Evolutionary conservation across 2,113 vertebrate genomes (phyloP), one percentile per base, ranked within the genome.

Genomic region (Podiceps cristatus): DNA sequence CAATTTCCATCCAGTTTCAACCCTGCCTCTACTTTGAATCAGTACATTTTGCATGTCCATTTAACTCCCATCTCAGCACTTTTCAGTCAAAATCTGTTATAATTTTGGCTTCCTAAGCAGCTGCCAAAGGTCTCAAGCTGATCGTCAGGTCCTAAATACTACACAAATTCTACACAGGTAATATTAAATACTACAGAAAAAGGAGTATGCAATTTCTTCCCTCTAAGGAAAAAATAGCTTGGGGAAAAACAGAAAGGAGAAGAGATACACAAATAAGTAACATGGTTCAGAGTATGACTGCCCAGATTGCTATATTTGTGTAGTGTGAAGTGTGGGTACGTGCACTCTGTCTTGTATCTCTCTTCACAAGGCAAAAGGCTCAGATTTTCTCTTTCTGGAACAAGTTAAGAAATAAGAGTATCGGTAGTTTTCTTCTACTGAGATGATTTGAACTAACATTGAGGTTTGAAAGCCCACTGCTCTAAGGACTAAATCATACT

Each of bases 191-290:
- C 5, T 37, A 29, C 19, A 31, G 66, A 23, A 50, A 81, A 89
- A 68, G 5, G 4, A 85, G 6, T 18, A n/a, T 0, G 2, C 11
- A 35, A 11, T 35, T 35, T 0, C 10, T 96, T 81, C 27, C 11
- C 11, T 72, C 33, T 27, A 58, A 79, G 35, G 50, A 76, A 92
- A 92, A 56, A 60, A 17, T 11, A 27, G 22, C 11, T 52, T 42
- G 6, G 25, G 15, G 13, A 35, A 84, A 93, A 93, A 18, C 6
- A 84, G 31, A 74, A 88, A 37, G 16, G 17, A 71, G 49, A 86
- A 76, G 4, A 66, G 18, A 56, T 13, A 52, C 7, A 37, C 1
- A 3, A 23, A 56, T 25, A 42, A 81, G 10, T 4, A 53, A 67
- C 25, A 17, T 2, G 1, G 29, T 31, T 69, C 45, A 59, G 18